Evolutionary conservation across 2,113 vertebrate genomes (phyloP).

Genomic region (Ranitomeya variabilis): DNA sequence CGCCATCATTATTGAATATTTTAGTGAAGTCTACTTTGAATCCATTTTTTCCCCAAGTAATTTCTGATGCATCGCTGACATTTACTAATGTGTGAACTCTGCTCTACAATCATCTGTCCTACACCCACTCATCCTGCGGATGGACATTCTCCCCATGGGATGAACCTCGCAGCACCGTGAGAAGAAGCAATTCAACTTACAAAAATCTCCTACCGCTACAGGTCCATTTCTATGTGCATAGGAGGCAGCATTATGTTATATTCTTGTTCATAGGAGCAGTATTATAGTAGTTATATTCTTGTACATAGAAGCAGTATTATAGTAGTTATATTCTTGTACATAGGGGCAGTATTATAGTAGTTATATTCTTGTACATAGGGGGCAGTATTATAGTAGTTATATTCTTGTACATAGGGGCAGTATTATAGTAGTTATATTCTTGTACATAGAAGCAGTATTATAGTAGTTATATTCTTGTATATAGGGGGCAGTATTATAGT

Average conservation of each 20-base stretch:
- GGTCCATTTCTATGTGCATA: not conserved
- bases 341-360: too few species aligned
- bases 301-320: too few species aligned
- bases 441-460: not conserved
- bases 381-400: too few species aligned
- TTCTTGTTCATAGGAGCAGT: not conserved
- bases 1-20: not conserved
- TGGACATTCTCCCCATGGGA: not conserved
- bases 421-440: too few species aligned
- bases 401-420: too few species aligned
- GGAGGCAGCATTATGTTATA: not conserved
- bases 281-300: not conserved
- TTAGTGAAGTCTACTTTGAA: not conserved
- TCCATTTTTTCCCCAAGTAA: not conserved
- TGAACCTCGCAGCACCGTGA: not conserved
- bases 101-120: not conserved
- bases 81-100: not conserved
- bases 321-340: too few species aligned
- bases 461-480: constrained; percentile 1
- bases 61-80: not conserved
- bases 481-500: not conserved
- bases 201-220: not conserved
- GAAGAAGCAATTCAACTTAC: not conserved
- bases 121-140: not conserved
- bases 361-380: too few species aligned